Evolutionary conservation across 2,113 vertebrate genomes (phyloP).

Genomic region (Labrus mixtus): DNA sequence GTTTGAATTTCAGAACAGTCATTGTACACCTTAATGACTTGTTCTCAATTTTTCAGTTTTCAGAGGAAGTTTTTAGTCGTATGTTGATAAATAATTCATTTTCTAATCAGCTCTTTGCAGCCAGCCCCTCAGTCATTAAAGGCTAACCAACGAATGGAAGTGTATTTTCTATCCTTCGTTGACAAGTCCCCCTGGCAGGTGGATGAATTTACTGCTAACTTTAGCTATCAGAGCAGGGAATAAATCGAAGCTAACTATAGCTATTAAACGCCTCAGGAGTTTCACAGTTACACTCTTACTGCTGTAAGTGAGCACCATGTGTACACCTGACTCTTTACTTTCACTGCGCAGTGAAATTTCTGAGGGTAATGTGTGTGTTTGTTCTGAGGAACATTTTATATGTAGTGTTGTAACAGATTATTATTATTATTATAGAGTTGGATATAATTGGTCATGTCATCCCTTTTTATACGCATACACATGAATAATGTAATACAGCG

Average conservation of each 20-base stretch:
- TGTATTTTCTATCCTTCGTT: constrained; percentile 65
- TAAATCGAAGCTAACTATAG: constrained; percentile 72
- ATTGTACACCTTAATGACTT: constrained; percentile 72
- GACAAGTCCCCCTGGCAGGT: constrained; percentile 64
- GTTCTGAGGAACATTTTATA: background rate
- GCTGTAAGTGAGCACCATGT: constrained; percentile 14
- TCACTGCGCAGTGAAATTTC: background rate
- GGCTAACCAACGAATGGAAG: constrained; percentile 62
- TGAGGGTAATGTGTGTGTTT: background rate
- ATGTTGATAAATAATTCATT: constrained; percentile 83
- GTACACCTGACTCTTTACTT: background rate
- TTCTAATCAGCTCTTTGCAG: constrained; percentile 75
- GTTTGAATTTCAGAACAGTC: constrained; percentile 57
- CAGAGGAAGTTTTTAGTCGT: constrained; percentile 74
- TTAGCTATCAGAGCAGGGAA: constrained; percentile 74
- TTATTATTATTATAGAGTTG: background rate
- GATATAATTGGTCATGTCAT: background rate
- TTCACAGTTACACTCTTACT: constrained; percentile 11
- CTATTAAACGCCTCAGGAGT: constrained; percentile 57
- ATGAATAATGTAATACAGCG: too few species aligned
- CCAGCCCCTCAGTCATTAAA: constrained; percentile 69
- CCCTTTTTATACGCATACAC: too few species aligned
- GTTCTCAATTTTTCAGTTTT: constrained; percentile 72
- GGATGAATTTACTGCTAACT: constrained; percentile 80
- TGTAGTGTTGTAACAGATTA: background rate